phyloP scores from a whole-genome alignment of 92 coral and sea anemone species.

The Actinernus sp. region DNA sequence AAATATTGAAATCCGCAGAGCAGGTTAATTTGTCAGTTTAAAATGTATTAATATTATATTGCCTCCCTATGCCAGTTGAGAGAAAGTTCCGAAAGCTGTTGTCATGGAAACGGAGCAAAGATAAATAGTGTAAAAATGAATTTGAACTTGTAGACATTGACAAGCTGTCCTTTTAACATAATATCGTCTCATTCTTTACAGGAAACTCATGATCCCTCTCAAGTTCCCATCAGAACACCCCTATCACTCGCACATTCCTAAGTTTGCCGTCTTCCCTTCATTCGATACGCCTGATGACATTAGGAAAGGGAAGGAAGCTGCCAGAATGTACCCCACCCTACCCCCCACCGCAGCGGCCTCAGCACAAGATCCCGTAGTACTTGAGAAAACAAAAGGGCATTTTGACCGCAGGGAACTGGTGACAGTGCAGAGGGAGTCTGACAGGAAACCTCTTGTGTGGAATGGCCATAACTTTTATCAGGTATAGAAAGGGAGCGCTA shows the following conservation, averaged over 20 bases:
- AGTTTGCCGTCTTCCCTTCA: conserved; percentile 81
- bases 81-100: too few species aligned
- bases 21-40: too few species aligned
- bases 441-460: conserved; percentile 87
- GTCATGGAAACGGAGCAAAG: too few species aligned
- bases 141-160: too few species aligned
- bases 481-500: too few species aligned
- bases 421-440: conserved; percentile 71
- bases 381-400: conserved; percentile 86
- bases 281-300: conserved; percentile 92
- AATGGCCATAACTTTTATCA: conserved; percentile 85
- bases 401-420: conserved; percentile 88
- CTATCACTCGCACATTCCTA: conserved; percentile 83
- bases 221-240: conserved; percentile 94
- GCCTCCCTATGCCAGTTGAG: too few species aligned
- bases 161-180: too few species aligned
- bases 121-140: too few species aligned
- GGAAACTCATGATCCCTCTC: conserved; percentile 68
- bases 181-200: conserved; percentile 13
- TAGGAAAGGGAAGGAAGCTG: conserved; percentile 74
- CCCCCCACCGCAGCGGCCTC: conserved; percentile 88
- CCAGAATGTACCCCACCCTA: conserved; percentile 68
- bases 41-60: too few species aligned
- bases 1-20: too few species aligned
- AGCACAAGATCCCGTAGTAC: conserved; percentile 74